Conservation (phyloP, 2,888 invertebrate species). For the Callosobruchus maculatus region DNA sequence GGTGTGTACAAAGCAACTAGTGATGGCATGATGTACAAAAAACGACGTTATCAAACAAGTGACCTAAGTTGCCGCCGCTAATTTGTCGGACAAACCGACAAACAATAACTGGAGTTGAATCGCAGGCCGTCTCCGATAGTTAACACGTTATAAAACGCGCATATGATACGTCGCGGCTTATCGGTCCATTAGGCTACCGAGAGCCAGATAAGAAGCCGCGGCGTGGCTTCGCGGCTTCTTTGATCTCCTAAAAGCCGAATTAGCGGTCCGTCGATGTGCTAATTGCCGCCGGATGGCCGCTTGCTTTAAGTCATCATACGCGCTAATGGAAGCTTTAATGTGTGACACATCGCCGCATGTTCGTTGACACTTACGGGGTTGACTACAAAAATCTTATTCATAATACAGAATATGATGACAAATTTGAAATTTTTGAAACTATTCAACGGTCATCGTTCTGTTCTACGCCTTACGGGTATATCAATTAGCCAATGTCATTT, state of each 20-base stretch:
- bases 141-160: conserved; percentile 45
- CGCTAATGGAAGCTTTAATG: conserved; percentile 19
- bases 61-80: conserved; percentile 6
- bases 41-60: neutral
- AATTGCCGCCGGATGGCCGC: conserved; percentile 30
- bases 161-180: conserved; percentile 42
- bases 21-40: neutral
- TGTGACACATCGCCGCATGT: neutral
- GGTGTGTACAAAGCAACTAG: neutral
- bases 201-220: neutral
- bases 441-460: too few relatives aligned
- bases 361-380: too few relatives aligned
- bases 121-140: conserved; percentile 38
- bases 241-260: conserved; percentile 44
- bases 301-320: conserved; percentile 19
- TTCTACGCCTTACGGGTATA: too few relatives aligned
- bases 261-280: conserved; percentile 43
- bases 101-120: conserved; percentile 14
- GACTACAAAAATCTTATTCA: too few relatives aligned
- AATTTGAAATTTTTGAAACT: too few relatives aligned
- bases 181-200: conserved; percentile 45
- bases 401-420: too few relatives aligned
- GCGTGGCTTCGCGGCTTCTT: conserved; percentile 17
- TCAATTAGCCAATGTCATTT: too few relatives aligned
- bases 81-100: conserved; percentile 18